A percentile compares a stretch with the other conserved stretches of the same genome.
Conservation (phyloP, 2,888 invertebrate genomes). For the Lasioglossum pauxillum region DNA sequence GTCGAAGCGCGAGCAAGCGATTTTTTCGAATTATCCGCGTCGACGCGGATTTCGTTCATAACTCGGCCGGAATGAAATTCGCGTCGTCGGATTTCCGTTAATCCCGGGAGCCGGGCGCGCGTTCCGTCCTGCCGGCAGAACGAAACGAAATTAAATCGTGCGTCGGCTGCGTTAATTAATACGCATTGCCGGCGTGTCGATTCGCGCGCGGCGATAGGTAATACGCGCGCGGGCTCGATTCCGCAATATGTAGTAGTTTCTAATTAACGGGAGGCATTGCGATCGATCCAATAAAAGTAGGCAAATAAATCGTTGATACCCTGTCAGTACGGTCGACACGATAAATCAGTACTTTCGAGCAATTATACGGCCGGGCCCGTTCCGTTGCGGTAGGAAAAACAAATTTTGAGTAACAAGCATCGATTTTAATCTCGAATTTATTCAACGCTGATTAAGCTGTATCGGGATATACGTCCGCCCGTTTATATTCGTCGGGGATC, state of each 20-base stretch:
- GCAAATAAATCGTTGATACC: slow-evolving; percentile 70
- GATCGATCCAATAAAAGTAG: slow-evolving; percentile 74
- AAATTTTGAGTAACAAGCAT: slow-evolving; percentile 68
- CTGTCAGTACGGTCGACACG: slow-evolving; percentile 64
- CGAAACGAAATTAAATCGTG: slow-evolving; percentile 71
- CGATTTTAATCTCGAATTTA: slow-evolving; percentile 67
- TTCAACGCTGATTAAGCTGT: slow-evolving; percentile 60
- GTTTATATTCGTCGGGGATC: slow-evolving; percentile 38
- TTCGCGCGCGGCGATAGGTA: slow-evolving; percentile 68
- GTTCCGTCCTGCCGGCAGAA: slow-evolving; percentile 38
- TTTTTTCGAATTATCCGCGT: slow-evolving; percentile 34
- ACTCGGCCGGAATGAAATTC: slow-evolving; percentile 47
- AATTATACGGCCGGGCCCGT: slow-evolving; percentile 59
- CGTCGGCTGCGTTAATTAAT: slow-evolving; percentile 72
- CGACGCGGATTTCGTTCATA: slow-evolving; percentile 47
- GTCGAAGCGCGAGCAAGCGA: not conserved
- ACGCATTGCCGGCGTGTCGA: slow-evolving; percentile 70
- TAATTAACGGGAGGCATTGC: slow-evolving; percentile 70
- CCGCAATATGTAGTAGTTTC: slow-evolving; percentile 73
- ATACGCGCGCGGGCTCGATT: slow-evolving; percentile 67
- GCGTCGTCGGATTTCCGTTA: slow-evolving; percentile 63
- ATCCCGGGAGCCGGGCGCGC: slow-evolving; percentile 39
- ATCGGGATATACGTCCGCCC: slow-evolving; percentile 50
- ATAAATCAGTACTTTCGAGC: slow-evolving; percentile 68
- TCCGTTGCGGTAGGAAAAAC: slow-evolving; percentile 51